Evolutionary conservation across 2,888 invertebrate species (phyloP), one percentile per base, ranked within the genome.

Genomic region (Hoplodrina blanda): DNA sequence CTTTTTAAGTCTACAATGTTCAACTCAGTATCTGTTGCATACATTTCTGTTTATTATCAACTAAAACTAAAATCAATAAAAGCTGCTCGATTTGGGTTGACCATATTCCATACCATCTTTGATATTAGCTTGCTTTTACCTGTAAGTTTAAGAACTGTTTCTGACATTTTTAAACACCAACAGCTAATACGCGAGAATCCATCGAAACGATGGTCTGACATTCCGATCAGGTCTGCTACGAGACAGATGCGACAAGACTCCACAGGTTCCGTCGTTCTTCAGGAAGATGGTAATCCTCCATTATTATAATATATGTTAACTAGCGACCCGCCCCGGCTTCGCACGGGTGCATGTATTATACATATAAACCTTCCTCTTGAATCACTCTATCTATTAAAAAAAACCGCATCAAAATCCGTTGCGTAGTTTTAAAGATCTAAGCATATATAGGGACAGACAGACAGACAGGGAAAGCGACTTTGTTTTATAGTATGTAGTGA

Each of bases 141-240:
- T 55, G 20, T 19, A 2, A n/a, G 30, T 69, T 20, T 19, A 4
- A n/a, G 20, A 46, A 44, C 11, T 50, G 11, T 49, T 25, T 44
- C 44, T 78, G 11, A 78, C 17, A 59, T 17, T 20, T 46, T 59
- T 30, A 49, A 68, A 63, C 75, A 75, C 81, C 70, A 88, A 50
- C 87, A 97, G 97, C 90, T 98, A 80, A 97, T 97, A 89, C 96
- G 97, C 82, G 97, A 93, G 66, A 96, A 96, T 82, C 94, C 96
- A 3, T 91, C 92, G 71, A 96, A 92, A 85, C 92, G 88, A 60
- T 93, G 93, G 92, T 89, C 94, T 56, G 88, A 87, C 69, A 76
- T 83, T 3, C 91, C 91, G 8, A 85, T 89, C 0, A 80, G 78
- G 1, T 90, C 92, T 1, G 86, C 85, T 79, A 85, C 90, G 46